Conservation (phyloP, 2,113 vertebrate species). For the Apteryx mantelli region DNA sequence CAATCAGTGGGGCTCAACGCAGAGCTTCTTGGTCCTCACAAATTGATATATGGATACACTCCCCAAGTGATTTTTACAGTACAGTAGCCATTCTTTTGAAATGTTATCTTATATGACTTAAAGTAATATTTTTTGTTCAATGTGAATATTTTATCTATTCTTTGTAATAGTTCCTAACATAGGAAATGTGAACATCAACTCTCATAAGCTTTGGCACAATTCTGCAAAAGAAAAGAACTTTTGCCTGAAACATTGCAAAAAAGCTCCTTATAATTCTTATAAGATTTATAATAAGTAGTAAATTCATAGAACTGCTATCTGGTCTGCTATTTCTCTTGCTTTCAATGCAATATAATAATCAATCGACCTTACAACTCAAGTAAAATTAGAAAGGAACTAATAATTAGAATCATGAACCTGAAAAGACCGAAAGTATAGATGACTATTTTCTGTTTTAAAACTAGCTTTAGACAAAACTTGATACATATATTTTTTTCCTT, state of each 20-base stretch:
- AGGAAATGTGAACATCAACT: not conserved
- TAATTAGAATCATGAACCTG: not conserved
- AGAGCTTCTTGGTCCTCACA: not conserved
- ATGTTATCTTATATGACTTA: too few relatives aligned
- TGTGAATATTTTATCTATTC: not conserved
- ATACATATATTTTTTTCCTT: not conserved
- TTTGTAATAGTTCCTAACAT: not conserved
- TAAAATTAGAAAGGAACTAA: not conserved
- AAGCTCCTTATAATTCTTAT: not conserved
- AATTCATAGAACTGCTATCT: not conserved
- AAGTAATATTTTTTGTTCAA: not conserved
- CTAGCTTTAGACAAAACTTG: not conserved
- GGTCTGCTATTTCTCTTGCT: not conserved
- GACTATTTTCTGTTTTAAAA: not conserved
- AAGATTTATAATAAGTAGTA: not conserved
- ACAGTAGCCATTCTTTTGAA: not conserved
- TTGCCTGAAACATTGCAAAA: not conserved
- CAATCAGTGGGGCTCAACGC: not conserved
- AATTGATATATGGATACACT: not conserved
- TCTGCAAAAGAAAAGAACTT: not conserved
- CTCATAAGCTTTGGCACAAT: not conserved
- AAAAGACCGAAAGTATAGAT: not conserved
- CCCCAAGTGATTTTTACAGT: not conserved
- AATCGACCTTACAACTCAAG: not conserved
- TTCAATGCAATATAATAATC: not conserved